Percentiles rank a stretch among this genome's conserved stretches.
Evolutionary conservation across 2,888 invertebrate species (phyloP).

Genomic region (Hemithea aestivaria): DNA sequence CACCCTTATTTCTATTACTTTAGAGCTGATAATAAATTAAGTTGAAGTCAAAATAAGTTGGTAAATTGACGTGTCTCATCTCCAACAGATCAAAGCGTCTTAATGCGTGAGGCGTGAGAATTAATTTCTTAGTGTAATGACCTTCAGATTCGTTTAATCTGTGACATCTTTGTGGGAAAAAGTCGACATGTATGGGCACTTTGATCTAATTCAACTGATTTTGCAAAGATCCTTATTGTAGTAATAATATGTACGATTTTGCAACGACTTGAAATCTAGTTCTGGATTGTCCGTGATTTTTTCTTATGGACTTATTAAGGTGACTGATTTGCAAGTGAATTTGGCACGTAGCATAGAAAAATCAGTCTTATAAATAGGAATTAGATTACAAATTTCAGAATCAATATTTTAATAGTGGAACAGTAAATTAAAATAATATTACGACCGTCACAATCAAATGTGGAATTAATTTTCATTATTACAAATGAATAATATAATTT

Average conservation of each 20-base stretch:
- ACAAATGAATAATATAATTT: too few relatives aligned
- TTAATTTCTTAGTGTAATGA: constrained; percentile 67
- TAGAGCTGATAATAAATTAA: constrained; percentile 30
- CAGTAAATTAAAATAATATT: constrained; percentile 19
- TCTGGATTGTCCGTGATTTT: too few relatives aligned
- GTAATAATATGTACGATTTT: constrained; percentile 13
- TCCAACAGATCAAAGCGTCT: constrained; percentile 56
- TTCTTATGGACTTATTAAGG: too few relatives aligned
- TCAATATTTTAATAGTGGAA: constrained; percentile 10
- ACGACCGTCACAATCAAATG: constrained; percentile 16
- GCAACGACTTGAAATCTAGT: constrained; percentile 2
- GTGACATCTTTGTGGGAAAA: constrained; percentile 59
- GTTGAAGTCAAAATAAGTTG: constrained; percentile 25
- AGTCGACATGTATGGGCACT: constrained; percentile 31
- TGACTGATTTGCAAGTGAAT: too few relatives aligned
- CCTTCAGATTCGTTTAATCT: constrained; percentile 52
- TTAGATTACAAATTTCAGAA: too few relatives aligned
- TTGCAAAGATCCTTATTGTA: constrained; percentile 22
- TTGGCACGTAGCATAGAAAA: too few relatives aligned
- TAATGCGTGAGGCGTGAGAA: constrained; percentile 67
- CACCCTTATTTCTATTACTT: constrained; percentile 20
- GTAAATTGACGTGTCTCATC: constrained; percentile 52
- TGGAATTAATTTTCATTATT: constrained; percentile 10
- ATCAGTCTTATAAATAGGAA: too few relatives aligned
- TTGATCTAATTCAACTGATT: constrained; percentile 34